phyloP scores from a whole-genome alignment of 1,140 invertebrate species.

The Diachasma alloeum region DNA sequence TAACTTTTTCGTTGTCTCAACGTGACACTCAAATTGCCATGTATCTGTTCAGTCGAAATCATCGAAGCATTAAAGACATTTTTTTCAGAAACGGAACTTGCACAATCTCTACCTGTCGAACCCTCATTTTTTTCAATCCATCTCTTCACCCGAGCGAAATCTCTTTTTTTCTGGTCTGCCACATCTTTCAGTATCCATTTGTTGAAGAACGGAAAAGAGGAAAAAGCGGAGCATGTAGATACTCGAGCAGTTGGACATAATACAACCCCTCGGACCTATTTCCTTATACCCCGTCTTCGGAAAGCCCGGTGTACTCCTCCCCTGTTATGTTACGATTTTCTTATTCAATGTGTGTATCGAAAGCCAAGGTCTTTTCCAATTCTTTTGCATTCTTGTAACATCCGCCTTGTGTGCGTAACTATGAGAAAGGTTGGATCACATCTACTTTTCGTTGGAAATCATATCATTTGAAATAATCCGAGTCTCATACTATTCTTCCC shows the following conservation, averaged over 20 bases:
- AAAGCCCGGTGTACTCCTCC: not conserved
- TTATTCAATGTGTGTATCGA: constrained; percentile 1
- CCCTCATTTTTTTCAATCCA: constrained; percentile 27
- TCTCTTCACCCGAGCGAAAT: constrained; percentile 12
- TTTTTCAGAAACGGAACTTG: constrained; percentile 6
- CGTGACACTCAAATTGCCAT: not conserved
- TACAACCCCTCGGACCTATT: not conserved
- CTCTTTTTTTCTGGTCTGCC: constrained; percentile 26
- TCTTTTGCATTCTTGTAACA: not conserved
- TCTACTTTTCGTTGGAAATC: not conserved
- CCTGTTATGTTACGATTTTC: not conserved
- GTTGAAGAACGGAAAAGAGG: constrained; percentile 9
- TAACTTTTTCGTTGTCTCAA: not conserved
- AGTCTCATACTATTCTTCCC: not conserved
- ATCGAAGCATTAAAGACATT: constrained; percentile 6
- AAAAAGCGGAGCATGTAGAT: constrained; percentile 7
- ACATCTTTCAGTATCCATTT: constrained; percentile 32
- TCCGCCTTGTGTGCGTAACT: not conserved
- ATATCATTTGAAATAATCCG: not conserved
- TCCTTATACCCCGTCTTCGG: not conserved
- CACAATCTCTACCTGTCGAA: constrained; percentile 30
- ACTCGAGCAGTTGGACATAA: constrained; percentile 5
- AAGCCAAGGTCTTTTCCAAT: not conserved
- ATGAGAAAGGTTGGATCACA: not conserved
- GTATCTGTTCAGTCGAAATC: not conserved